Conservation (phyloP, 2,113 vertebrate species). For the Beaufortia kweichowensis region DNA sequence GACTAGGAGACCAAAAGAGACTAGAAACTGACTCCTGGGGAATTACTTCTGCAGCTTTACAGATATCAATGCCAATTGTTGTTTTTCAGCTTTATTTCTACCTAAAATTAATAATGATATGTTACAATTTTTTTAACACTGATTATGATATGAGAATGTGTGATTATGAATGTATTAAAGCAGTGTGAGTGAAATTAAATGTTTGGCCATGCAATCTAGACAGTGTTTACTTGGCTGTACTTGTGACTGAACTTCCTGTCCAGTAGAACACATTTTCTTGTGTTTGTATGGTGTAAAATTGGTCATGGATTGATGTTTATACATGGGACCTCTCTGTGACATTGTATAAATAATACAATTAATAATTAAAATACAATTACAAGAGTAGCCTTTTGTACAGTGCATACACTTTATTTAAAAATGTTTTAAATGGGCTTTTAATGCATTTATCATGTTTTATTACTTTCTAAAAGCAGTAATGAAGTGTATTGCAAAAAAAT, state of each 20-base stretch:
- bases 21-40: neutral
- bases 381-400: neutral
- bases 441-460: neutral
- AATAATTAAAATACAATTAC: neutral
- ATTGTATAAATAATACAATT: too few species aligned
- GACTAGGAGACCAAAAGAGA: too few species aligned
- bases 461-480: neutral
- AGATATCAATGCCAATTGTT: neutral
- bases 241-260: neutral
- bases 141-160: too few species aligned
- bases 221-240: neutral
- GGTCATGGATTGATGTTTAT: neutral
- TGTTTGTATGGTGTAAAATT: neutral
- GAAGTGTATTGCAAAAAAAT: too few species aligned
- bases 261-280: slow-evolving; percentile 7
- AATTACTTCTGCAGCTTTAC: neutral
- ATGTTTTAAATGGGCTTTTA: too few species aligned
- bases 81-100: neutral
- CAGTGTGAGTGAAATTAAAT: neutral
- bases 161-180: neutral
- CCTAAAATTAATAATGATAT: slow-evolving; percentile 3
- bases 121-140: neutral
- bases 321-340: neutral
- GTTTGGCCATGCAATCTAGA: neutral
- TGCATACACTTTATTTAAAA: too few species aligned